Evolutionary conservation across 1,140 invertebrate species (phyloP).

Genomic region (Drosophila orena): DNA sequence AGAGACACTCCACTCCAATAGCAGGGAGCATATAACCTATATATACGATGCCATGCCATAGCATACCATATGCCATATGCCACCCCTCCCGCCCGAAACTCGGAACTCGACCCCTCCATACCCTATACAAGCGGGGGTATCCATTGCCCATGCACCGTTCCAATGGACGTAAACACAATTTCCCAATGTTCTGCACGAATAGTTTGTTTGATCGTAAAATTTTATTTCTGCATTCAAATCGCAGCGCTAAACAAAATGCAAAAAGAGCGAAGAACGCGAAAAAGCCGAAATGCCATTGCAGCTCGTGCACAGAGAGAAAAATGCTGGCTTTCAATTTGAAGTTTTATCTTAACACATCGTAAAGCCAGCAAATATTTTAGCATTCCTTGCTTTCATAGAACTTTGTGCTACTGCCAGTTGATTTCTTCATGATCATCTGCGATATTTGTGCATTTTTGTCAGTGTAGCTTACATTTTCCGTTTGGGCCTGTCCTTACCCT

Average conservation of each 20-base stretch:
- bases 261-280: conserved; percentile 16
- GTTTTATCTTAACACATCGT: too few species aligned
- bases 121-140: conserved; percentile 7
- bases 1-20: conserved; percentile 34
- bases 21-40: conserved; percentile 25
- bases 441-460: not conserved
- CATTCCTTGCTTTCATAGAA: not conserved
- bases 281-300: conserved; percentile 55
- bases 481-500: conserved; percentile 10
- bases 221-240: conserved; percentile 81
- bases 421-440: not conserved
- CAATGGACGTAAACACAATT: conserved; percentile 76
- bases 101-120: conserved; percentile 7
- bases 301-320: conserved; percentile 3
- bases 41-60: not conserved
- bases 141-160: conserved; percentile 37
- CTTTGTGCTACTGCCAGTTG: too few species aligned
- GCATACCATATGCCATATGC: conserved; percentile 9
- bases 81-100: too few species aligned
- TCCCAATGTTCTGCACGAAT: conserved; percentile 81
- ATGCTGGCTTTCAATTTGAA: not conserved
- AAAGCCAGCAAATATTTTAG: too few species aligned
- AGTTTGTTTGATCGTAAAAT: conserved; percentile 82
- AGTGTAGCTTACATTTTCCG: conserved; percentile 2
- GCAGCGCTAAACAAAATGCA: conserved; percentile 59